Evolutionary conservation across 23 tunicate species (phyloP).

Genomic region (Halocynthia roretzi): DNA sequence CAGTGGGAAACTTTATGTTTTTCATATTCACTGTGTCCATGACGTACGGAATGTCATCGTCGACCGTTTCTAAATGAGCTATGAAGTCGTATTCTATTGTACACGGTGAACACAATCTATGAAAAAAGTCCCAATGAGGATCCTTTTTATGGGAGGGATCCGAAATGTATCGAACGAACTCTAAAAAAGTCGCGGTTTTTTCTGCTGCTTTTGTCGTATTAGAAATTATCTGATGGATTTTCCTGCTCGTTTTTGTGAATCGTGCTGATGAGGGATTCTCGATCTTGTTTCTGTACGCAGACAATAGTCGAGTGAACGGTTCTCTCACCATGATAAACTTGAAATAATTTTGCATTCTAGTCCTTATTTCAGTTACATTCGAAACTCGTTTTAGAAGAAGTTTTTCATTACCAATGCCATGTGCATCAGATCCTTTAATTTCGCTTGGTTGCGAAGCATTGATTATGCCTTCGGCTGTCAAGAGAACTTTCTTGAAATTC

Average conservation of each 20-base stretch:
- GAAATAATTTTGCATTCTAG: slow-evolving; percentile 8
- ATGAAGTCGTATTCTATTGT: slow-evolving; percentile 17
- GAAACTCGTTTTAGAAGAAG: not conserved
- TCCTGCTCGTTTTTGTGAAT: not conserved
- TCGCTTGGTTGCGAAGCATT: not conserved
- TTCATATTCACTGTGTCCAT: not conserved
- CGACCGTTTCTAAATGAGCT: slow-evolving; percentile 18
- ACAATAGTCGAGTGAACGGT: slow-evolving; percentile 7
- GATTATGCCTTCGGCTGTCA: slow-evolving; percentile 3
- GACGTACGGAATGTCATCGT: slow-evolving; percentile 4
- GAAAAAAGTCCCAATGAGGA: slow-evolving; percentile 12
- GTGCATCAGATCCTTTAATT: not conserved
- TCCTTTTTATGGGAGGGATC: not conserved
- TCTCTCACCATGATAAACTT: slow-evolving; percentile 18
- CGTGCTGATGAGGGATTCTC: not conserved
- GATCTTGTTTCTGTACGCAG: slow-evolving; percentile 14
- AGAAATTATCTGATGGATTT: not conserved
- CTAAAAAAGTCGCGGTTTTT: not conserved
- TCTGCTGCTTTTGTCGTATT: not conserved
- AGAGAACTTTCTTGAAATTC: slow-evolving; percentile 5
- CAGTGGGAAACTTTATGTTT: not conserved
- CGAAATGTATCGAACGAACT: not conserved
- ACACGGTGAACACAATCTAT: slow-evolving; percentile 16
- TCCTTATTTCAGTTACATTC: not conserved
- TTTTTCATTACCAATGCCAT: not conserved